Evolutionary conservation across 2,888 invertebrate species (phyloP).

Genomic region (Caenorhabditis imperialis): DNA sequence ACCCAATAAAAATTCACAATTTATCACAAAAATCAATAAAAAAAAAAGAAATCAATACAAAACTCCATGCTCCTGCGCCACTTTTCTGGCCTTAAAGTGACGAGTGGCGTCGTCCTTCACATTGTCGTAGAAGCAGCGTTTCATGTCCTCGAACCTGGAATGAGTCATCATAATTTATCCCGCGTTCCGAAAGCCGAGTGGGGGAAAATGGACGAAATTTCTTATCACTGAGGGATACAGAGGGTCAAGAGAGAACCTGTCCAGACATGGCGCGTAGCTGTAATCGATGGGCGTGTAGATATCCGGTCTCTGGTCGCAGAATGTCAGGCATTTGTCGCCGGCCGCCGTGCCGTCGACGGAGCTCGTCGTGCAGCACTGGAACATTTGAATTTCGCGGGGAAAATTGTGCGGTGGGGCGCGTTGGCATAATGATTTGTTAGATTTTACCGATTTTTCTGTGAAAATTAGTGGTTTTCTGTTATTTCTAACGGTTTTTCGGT

Average conservation of each 20-base stretch:
- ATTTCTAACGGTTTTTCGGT: too few species aligned
- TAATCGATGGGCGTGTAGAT: constrained; percentile 70
- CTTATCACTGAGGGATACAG: too few species aligned
- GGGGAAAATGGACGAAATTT: too few species aligned
- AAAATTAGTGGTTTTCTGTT: too few species aligned
- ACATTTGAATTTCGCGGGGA: too few species aligned
- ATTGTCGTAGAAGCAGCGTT: constrained; percentile 73
- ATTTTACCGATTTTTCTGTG: too few species aligned
- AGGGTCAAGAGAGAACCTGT: too few species aligned
- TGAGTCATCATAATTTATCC: too few species aligned
- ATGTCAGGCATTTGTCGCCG: constrained; percentile 59
- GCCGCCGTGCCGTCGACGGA: constrained; percentile 67
- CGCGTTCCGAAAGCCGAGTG: too few species aligned
- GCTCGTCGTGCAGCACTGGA: constrained; percentile 61
- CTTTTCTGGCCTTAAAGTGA: constrained; percentile 32
- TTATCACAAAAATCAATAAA: not conserved
- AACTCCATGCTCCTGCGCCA: constrained; percentile 2
- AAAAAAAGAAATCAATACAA: constrained; percentile 3
- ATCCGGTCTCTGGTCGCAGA: constrained; percentile 64
- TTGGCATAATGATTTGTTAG: too few species aligned
- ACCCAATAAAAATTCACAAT: not conserved
- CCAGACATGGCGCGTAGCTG: constrained; percentile 67
- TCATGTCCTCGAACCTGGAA: constrained; percentile 70
- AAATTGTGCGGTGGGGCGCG: too few species aligned
- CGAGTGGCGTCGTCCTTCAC: constrained; percentile 44